Conservation (phyloP, 2,113 vertebrate genomes). For the Nothoprocta perdicaria region DNA sequence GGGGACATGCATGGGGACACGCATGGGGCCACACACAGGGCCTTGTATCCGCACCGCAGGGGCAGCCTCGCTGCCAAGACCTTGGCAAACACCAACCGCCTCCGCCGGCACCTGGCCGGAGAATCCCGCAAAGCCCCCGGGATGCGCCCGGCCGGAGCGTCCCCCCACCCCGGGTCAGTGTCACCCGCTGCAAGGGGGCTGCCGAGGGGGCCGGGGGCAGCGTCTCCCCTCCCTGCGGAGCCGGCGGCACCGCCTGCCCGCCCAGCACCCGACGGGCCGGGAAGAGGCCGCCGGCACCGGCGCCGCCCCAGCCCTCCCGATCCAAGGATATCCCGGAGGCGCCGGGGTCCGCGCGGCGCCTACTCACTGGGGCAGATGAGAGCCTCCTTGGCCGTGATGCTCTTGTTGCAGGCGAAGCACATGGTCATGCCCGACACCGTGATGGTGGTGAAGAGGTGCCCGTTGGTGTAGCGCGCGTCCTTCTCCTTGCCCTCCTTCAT, state of each 20-base stretch:
- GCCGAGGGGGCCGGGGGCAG: not conserved
- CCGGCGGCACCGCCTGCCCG: no score
- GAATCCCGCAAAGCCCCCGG: not conserved
- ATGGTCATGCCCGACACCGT: conserved; percentile 91
- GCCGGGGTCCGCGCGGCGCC: not conserved
- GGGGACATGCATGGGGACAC: no score
- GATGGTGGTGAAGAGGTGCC: conserved; percentile 94
- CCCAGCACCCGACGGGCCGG: no score
- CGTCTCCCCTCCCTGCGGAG: no score
- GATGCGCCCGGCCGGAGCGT: not conserved
- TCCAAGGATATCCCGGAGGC: no score
- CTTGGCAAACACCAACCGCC: not conserved
- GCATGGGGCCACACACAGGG: no score
- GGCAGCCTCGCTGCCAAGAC: no score
- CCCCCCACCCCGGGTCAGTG: no score
- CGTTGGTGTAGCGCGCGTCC: conserved; percentile 89
- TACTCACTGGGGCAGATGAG: conserved; percentile 92
- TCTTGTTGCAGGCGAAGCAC: conserved; percentile 93
- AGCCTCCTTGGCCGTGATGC: conserved; percentile 95
- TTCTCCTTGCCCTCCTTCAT: conserved; percentile 89
- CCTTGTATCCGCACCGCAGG: no score
- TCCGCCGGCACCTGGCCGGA: not conserved
- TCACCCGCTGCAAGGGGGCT: not conserved
- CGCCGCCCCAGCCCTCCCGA: no score
- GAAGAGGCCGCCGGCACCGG: no score